Base-by-base conservation (phyloP, 1,140 invertebrate species). In the Aphelenchoides fujianensis region DNA sequence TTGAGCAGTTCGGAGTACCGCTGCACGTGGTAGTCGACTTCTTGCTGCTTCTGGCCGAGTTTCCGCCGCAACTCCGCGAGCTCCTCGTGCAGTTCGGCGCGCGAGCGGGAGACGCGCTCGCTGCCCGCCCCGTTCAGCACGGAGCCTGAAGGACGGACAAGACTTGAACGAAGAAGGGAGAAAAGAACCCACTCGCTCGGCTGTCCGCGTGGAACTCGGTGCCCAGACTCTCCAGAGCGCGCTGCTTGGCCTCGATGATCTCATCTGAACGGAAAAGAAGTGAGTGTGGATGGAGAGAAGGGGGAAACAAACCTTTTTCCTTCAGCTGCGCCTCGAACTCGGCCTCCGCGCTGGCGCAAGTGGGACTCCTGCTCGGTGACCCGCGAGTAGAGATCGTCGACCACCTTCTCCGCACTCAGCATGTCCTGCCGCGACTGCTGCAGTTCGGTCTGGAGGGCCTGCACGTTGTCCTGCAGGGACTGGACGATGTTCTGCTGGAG, bases 11-110 rank as follows among this genome's bases (percentile, higher is more conserved):
- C 63, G 23, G 16, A 12, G 16, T 16, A 37, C 36, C 31, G 16
- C 32, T 37, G 31, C 12, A 35, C 63, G 7, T 66, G 31, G 53
- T 66, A 12, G 12, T 66, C 63, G 53, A n/a, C 36, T 66, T 66
- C 63, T 16, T 19, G 12, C 32, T 66, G 31, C 32, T 36, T 36
- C 3, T 66, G 63, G 12, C 12, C 31, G 36, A 66, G 31, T 30
- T 35, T 66, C 32, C 53, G 16, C 12, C 63, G 31, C 32, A 66
- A 37, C 16, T 66, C 63, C 0, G 34, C 27, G 2, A n/a, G 23
- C 53, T 66, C 63, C 53, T 66, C 63, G 31, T 36, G 32, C 1
- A 66, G 31, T 41, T 30, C 55, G 5, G 55, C 5, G n/a, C 63
- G 36, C 23, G 7, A 30, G 19, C 31, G n/a, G n/a, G 31, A 61